A percentile compares a stretch with the other conserved stretches of the same genome.
Conservation (phyloP, 2,113 vertebrate species). For the Podarcis raffonei region DNA sequence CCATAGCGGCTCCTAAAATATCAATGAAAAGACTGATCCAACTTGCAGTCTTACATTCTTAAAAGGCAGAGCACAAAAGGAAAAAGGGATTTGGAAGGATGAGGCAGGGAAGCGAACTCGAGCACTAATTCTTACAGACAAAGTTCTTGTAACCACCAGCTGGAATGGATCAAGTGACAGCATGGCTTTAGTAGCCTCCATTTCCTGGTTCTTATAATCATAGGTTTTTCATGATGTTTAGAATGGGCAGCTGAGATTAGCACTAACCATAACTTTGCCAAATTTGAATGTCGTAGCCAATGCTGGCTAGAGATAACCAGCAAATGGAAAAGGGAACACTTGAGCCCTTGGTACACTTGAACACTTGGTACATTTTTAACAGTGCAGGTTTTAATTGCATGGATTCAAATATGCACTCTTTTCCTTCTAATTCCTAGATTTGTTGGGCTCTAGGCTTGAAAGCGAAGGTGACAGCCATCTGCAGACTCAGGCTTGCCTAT, state of each 20-base stretch:
- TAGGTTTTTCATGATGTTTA: too few species aligned
- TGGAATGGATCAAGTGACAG: not conserved
- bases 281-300: not conserved
- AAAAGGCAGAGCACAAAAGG: not conserved
- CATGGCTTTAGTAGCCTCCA: not conserved
- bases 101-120: not conserved
- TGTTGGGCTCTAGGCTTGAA: slow-evolving; percentile 89
- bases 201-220: not conserved
- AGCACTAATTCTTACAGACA: not conserved
- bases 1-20: not conserved
- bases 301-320: not conserved
- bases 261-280: not conserved
- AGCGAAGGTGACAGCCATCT: slow-evolving; percentile 80
- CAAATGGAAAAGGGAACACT: not conserved
- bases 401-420: not conserved
- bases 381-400: not conserved
- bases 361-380: not conserved
- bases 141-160: too few species aligned
- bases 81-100: not conserved
- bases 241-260: not conserved
- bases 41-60: not conserved
- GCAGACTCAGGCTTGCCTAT: slow-evolving; percentile 90
- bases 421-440: slow-evolving; percentile 74
- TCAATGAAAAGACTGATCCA: not conserved
- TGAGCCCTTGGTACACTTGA: not conserved